These are phyloP conservation scores for Marisa cornuarietis DNA, from an alignment of 1,140 invertebrate genomes.

Conservation along the genomic window DNA sequence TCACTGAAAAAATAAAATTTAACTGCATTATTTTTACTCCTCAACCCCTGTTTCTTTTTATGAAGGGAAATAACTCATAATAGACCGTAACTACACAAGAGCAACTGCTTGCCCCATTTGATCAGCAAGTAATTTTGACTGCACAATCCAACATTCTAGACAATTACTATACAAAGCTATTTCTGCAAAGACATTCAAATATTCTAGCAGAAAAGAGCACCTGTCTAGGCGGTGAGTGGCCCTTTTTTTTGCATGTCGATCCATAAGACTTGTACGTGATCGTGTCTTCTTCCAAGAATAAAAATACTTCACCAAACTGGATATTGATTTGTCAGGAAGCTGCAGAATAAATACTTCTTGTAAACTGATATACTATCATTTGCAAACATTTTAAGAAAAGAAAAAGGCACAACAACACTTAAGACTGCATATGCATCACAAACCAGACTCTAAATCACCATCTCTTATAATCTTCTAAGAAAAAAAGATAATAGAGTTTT, in stretches of 20 bases:
- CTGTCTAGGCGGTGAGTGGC: slow-evolving; percentile 32
- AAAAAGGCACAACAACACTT: no score
- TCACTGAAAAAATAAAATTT: slow-evolving; percentile 48
- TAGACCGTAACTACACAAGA: not conserved
- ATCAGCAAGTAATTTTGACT: no score
- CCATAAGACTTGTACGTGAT: slow-evolving; percentile 91
- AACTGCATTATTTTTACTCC: not conserved
- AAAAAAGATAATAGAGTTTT: no score
- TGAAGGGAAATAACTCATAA: not conserved
- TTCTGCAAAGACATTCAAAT: no score
- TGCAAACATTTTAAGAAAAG: no score
- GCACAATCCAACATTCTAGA: not conserved
- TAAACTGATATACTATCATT: not conserved
- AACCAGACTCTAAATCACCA: no score
- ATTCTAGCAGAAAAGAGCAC: no score
- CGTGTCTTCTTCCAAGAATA: slow-evolving; percentile 98
- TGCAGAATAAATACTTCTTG: slow-evolving; percentile 64
- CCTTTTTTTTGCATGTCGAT: slow-evolving; percentile 77
- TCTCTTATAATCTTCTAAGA: no score
- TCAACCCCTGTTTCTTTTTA: no score
- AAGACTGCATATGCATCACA: no score
- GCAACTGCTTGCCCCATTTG: not conserved
- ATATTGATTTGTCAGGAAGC: slow-evolving; percentile 96
- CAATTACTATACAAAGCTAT: not conserved
- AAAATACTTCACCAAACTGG: slow-evolving; percentile 96